phyloP scores from a whole-genome alignment of 2,797 vertebrate species.

The Numenius phaeopus region DNA sequence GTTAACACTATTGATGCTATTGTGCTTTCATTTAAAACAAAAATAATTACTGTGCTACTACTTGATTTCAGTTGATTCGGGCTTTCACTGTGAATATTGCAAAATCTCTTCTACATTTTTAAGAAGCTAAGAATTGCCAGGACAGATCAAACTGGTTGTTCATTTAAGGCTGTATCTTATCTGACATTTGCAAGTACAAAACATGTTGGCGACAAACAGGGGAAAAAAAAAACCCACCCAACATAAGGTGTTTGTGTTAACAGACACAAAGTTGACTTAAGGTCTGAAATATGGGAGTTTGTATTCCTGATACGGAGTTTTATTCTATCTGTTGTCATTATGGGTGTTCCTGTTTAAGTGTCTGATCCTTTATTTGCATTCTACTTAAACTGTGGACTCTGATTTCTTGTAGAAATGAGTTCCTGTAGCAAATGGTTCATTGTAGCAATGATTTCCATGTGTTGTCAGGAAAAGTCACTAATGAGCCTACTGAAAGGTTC shows the following conservation, averaged over 20 bases:
- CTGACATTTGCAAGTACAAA: background rate
- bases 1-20: background rate
- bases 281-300: background rate
- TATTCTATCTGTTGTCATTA: background rate
- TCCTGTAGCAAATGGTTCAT: background rate
- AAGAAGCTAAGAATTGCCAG: background rate
- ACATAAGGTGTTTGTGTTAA: background rate
- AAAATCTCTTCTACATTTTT: background rate
- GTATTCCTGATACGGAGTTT: background rate
- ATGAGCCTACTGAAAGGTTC: background rate
- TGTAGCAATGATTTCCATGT: background rate
- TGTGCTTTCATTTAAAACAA: background rate
- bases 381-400: background rate
- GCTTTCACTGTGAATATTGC: background rate
- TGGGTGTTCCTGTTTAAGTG: background rate
- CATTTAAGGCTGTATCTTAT: background rate
- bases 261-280: background rate
- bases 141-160: background rate
- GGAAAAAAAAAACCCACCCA: background rate
- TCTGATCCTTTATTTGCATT: conserved; percentile 5
- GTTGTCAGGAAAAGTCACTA: background rate
- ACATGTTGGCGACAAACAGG: background rate
- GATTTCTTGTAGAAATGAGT: background rate
- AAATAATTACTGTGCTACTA: background rate
- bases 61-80: background rate